Conservation (phyloP, 2,113 vertebrate species). For the Anguilla rostrata region DNA sequence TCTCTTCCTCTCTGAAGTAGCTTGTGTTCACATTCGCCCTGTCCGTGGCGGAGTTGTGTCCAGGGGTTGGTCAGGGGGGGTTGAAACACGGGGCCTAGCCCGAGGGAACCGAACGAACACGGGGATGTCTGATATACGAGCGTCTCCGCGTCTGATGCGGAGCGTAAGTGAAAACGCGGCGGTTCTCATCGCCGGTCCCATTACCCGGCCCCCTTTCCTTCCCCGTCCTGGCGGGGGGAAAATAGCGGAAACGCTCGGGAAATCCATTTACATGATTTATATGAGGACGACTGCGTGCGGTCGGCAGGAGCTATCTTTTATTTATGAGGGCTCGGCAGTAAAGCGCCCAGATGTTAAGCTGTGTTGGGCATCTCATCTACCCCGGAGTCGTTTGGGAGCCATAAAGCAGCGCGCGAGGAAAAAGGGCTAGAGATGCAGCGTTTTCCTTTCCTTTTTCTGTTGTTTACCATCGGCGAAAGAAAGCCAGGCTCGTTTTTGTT, state of each 20-base stretch:
- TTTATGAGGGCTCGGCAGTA: conserved; percentile 77
- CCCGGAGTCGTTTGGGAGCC: conserved; percentile 60
- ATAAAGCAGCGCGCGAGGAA: conserved; percentile 50
- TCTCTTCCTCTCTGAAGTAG: neutral
- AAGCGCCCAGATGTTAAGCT: conserved; percentile 77
- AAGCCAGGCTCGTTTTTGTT: neutral
- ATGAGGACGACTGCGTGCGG: conserved; percentile 60
- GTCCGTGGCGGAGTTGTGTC: neutral
- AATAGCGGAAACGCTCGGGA: conserved; percentile 68
- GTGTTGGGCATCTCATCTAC: conserved; percentile 67
- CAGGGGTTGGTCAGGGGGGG: neutral
- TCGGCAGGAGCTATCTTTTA: conserved; percentile 75
- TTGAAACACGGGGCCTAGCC: neutral
- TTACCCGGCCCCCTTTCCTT: conserved; percentile 65
- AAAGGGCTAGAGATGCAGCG: conserved; percentile 34
- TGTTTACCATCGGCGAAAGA: neutral
- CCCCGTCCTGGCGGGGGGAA: conserved; percentile 48
- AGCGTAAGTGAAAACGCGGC: conserved; percentile 36
- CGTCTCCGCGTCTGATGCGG: conserved; percentile 5
- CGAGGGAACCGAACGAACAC: neutral
- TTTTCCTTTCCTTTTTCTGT: neutral
- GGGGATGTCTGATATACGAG: conserved; percentile 2
- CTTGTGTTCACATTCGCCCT: neutral
- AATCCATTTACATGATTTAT: conserved; percentile 85
- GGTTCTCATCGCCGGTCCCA: conserved; percentile 60